Evolutionary conservation across 2,888 invertebrate genomes (phyloP), one percentile per base, ranked within the genome.

Genomic region (Anaspis maculata): DNA sequence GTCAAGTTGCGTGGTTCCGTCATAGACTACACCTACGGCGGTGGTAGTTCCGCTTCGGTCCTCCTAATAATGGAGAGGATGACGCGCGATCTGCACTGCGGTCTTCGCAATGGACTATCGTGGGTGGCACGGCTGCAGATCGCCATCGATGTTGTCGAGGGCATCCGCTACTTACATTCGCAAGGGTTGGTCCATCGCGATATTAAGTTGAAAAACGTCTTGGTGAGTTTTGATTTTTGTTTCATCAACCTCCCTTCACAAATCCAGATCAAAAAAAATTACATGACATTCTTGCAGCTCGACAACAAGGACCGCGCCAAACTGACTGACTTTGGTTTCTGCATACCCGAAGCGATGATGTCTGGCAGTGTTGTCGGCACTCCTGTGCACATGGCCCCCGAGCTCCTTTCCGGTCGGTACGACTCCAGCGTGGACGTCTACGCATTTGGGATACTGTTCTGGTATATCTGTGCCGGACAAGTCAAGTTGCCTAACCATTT

Each of bases 371-470:
- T 90, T 39, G 90, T 90, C 13, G 89, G 85, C 26, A 85, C 85
- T 3, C 91, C 90, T 0, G 84, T 88, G 37, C 90, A 91, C 62
- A 90, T 91, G 90, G 89, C 90, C 7, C 91, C 91, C 0, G 90
- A 91, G 61, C 69, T 91, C 30, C 72, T 89, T 38, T 77, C 76
- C 9, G 86, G 88, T 0, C 76, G 77, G 41, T 90, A 90, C 54
- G 84, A 87, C 57, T 80, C 79, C 40, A 78, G 79, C 39, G 89
- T 91, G 5, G 90, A 91, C 54, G 83, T 90, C 0, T 91, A 90
- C 57, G 90, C 90, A 1, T 90, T 91, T 59, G 90, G 89, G 3
- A 83, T 91, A 38, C 67, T 90, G 23, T 88, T 90, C 64, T 90
- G 90, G 90, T 90, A 89, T 52, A 74, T 89, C 32, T 90, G 89